These are phyloP conservation scores for Hemichromis elongatus DNA, from an alignment of 2,113 vertebrate species.

Conservation along the genomic window DNA sequence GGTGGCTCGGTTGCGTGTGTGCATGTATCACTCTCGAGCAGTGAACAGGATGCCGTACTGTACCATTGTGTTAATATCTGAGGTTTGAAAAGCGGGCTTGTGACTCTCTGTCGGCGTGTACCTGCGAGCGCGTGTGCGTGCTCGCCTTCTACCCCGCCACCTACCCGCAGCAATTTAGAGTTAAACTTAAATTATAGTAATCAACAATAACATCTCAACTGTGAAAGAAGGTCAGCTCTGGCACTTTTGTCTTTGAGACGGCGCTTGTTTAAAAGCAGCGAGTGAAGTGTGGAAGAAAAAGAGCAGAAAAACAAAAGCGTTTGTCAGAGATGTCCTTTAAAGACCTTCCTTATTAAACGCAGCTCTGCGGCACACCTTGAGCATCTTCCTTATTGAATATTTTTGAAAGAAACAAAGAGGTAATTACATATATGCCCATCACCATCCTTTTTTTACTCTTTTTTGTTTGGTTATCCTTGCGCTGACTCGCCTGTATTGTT, in stretches of 20 bases:
- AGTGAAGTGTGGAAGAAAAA: constrained; percentile 4
- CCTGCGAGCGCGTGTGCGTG: background rate
- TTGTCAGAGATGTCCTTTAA: constrained; percentile 65
- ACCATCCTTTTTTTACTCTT: background rate
- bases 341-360: constrained; percentile 47
- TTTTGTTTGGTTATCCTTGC: constrained; percentile 66
- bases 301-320: constrained; percentile 46
- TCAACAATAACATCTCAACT: constrained; percentile 82
- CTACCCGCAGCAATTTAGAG: constrained; percentile 73
- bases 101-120: background rate
- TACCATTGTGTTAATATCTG: constrained; percentile 65
- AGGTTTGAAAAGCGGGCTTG: constrained; percentile 22
- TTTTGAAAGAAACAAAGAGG: constrained; percentile 26
- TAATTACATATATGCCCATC: constrained; percentile 73
- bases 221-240: constrained; percentile 77
- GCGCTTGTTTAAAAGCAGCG: constrained; percentile 71
- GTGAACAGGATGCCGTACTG: constrained; percentile 69
- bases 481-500: constrained; percentile 74
- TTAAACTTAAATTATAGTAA: constrained; percentile 80
- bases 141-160: constrained; percentile 48
- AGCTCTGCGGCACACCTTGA: constrained; percentile 60
- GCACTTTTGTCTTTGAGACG: constrained; percentile 72
- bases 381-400: constrained; percentile 37
- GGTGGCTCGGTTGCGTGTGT: constrained; percentile 11
- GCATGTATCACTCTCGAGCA: constrained; percentile 29